These are phyloP conservation scores for Dicycla oo DNA, from an alignment of 2,888 invertebrate species.

Conservation along the genomic window DNA sequence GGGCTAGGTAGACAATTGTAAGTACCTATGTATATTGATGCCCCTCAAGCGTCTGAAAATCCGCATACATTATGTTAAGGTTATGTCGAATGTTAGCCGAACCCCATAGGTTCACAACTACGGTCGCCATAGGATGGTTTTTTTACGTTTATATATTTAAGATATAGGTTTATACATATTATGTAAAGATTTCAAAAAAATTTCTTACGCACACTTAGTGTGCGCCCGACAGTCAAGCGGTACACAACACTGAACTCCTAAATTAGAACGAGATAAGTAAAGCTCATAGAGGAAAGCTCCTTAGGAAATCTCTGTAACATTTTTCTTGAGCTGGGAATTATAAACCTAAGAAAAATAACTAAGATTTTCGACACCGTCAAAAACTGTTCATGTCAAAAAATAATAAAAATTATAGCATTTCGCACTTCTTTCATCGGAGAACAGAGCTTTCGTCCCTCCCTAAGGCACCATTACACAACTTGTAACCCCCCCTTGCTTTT, in stretches of 20 bases:
- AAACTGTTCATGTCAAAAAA: conserved; percentile 31
- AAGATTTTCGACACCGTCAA: conserved; percentile 1
- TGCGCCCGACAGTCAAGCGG: no score
- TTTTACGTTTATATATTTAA: no score
- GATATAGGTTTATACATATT: no score
- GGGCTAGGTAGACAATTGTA: neutral
- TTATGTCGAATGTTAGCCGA: no score
- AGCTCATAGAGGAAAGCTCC: neutral
- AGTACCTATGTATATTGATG: no score
- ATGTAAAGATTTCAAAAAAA: no score
- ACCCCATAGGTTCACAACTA: no score
- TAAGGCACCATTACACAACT: conserved; percentile 60
- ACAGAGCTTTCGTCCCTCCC: conserved; percentile 41
- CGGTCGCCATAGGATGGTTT: no score
- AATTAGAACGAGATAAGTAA: neutral
- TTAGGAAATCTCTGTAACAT: neutral
- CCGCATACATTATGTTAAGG: no score
- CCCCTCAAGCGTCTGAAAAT: no score
- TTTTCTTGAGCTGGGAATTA: neutral
- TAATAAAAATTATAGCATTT: conserved; percentile 34
- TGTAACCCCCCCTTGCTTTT: conserved; percentile 61
- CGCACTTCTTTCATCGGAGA: conserved; percentile 37
- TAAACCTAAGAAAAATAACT: neutral
- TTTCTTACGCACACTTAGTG: no score
- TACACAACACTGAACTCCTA: neutral